Base-by-base conservation (phyloP, 2,888 invertebrate species). In the Yponomeuta plumbellus region DNA sequence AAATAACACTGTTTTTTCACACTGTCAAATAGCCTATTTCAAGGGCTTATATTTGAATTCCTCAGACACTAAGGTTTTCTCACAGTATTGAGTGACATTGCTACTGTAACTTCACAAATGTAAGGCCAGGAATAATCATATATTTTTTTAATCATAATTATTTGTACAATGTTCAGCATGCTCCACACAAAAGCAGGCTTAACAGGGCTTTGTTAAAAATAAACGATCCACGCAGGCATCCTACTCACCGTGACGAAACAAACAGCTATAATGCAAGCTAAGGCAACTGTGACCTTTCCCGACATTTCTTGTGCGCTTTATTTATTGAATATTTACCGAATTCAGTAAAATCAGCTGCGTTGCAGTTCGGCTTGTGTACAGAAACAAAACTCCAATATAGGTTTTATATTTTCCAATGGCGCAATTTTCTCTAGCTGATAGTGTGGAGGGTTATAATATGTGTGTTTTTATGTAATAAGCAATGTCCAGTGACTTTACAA, bases 181-280 rank as follows among this genome's bases (percentile, higher is more conserved):
- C n/a, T n/a, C n/a, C n/a, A n/a, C n/a, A n/a, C n/a, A n/a, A n/a
- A n/a, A n/a, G n/a, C n/a, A n/a, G n/a, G n/a, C n/a, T n/a, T n/a
- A n/a, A n/a, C n/a, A n/a, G n/a, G n/a, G n/a, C n/a, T n/a, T n/a
- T n/a, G n/a, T n/a, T n/a, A n/a, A n/a, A 39, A 39, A 39, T 5
- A 8, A 8, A 39, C 39, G 5, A 8, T 39, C 11, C 39, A 11
- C 11, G 5, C 39, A 8, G 2, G 1, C 1, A 44, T 61, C 8
- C 17, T 69, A 76, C 81, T 81, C 71, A 82, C 82, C 79, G 77
- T 76, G 6, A 77, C 66, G 34, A 73, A 67, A 64, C 71, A 75
- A 59, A 78, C 74, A 64, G 78, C 80, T 40, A 78, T 71, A 40
- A 73, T 67, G 64, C 72, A 72, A 66, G 78, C 52, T 11, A 76